Conservation (phyloP, 2,113 vertebrate genomes). For the Amphilophus citrinellus region DNA sequence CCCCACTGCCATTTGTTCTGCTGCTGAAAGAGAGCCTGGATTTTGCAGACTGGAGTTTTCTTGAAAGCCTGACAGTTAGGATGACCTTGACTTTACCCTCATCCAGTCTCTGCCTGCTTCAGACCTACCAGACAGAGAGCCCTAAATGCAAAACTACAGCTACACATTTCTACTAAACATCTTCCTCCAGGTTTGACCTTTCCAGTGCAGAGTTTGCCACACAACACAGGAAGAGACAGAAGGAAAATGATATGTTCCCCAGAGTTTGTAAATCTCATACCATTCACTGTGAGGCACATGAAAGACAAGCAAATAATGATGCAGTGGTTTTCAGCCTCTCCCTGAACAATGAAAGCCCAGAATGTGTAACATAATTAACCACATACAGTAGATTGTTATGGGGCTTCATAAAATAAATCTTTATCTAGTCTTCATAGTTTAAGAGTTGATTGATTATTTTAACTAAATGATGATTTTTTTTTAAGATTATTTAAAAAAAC, state of each 20-base stretch:
- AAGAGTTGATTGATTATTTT: neutral
- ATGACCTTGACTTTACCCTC: conserved; percentile 73
- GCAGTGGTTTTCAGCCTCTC: conserved; percentile 29
- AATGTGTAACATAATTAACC: neutral
- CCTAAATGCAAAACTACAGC: conserved; percentile 60
- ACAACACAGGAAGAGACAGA: conserved; percentile 32
- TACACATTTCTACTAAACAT: conserved; percentile 66
- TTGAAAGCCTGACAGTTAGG: conserved; percentile 59
- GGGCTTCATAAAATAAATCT: neutral
- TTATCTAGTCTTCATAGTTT: neutral
- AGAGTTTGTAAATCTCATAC: conserved; percentile 57
- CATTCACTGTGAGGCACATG: conserved; percentile 16
- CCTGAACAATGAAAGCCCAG: neutral
- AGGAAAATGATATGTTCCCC: conserved; percentile 40
- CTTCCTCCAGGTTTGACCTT: conserved; percentile 70
- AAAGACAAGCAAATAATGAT: conserved; percentile 56
- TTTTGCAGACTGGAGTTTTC: conserved; percentile 65
- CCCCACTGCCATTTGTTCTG: conserved; percentile 60
- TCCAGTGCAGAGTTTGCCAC: conserved; percentile 44
- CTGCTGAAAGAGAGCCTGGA: conserved; percentile 38
- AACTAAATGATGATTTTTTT: neutral
- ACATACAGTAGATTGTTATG: neutral
- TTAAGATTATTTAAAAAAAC: no score
- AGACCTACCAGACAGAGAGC: conserved; percentile 47
- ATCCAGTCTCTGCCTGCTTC: conserved; percentile 33